These are phyloP conservation scores for Isurus oxyrinchus DNA, from an alignment of 2,113 vertebrate genomes.

Conservation along the genomic window DNA sequence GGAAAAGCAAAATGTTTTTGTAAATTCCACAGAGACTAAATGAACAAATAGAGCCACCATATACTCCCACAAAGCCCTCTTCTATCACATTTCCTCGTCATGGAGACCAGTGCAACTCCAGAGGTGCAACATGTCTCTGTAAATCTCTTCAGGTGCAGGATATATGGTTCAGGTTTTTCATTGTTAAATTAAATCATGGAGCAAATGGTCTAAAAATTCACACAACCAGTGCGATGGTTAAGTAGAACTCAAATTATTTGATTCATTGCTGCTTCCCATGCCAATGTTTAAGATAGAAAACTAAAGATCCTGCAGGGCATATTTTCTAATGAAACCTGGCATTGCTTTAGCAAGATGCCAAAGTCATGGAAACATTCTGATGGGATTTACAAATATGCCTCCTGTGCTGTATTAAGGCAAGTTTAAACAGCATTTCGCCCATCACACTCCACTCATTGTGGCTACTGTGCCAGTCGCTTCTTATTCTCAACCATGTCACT, in stretches of 20 bases:
- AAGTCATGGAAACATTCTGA: background rate
- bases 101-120: background rate
- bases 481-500: slow-evolving; percentile 20
- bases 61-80: background rate
- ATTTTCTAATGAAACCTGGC: slow-evolving; percentile 17
- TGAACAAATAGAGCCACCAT: background rate
- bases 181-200: background rate
- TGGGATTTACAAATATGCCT: background rate
- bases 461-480: background rate
- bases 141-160: background rate
- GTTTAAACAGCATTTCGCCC: background rate
- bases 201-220: background rate
- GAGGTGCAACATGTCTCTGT: background rate
- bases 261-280: background rate
- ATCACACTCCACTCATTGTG: background rate
- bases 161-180: background rate
- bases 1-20: background rate
- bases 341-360: slow-evolving; percentile 1
- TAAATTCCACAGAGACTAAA: background rate
- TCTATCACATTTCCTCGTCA: background rate
- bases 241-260: background rate
- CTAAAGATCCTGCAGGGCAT: background rate
- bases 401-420: background rate
- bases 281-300: background rate
- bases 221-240: background rate